Evolutionary conservation across 1,140 invertebrate genomes (phyloP).

Genomic region (Lerema accius): DNA sequence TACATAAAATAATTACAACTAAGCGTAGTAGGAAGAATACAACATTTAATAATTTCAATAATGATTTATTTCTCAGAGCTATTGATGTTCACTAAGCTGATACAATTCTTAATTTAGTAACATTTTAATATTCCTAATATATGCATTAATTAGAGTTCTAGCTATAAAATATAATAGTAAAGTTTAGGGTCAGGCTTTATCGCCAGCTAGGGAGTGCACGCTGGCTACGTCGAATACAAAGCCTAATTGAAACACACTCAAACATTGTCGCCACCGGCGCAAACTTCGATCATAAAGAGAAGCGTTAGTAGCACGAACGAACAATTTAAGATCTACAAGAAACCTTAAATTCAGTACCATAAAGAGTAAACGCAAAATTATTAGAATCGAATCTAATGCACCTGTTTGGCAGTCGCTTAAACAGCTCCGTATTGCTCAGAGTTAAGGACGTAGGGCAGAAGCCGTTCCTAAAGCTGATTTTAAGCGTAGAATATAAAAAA

Average conservation of each 20-base stretch:
- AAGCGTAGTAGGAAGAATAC: slow-evolving; percentile 55
- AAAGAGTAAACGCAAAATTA: slow-evolving; percentile 26
- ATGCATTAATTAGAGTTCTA: slow-evolving; percentile 80
- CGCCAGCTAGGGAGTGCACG: slow-evolving; percentile 50
- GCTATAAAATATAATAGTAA: slow-evolving; percentile 79
- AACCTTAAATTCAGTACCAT: slow-evolving; percentile 33
- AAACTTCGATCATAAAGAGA: slow-evolving; percentile 23
- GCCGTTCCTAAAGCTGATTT: slow-evolving; percentile 25
- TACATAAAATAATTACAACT: slow-evolving; percentile 8
- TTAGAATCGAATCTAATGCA: slow-evolving; percentile 33
- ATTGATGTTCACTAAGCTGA: slow-evolving; percentile 82
- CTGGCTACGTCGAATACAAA: slow-evolving; percentile 40
- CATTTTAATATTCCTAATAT: slow-evolving; percentile 80
- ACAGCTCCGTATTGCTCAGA: slow-evolving; percentile 4
- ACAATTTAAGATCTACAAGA: slow-evolving; percentile 29
- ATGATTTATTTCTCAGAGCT: slow-evolving; percentile 80
- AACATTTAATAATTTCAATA: slow-evolving; percentile 81
- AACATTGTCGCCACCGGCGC: slow-evolving; percentile 1
- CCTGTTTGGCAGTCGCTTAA: slow-evolving; percentile 32
- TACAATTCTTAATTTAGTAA: slow-evolving; percentile 81
- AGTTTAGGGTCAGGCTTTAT: slow-evolving; percentile 60
- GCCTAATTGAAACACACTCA: slow-evolving; percentile 37
- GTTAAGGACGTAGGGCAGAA: slow-evolving; percentile 4
- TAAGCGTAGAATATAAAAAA: slow-evolving; percentile 34
- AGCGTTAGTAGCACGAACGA: slow-evolving; percentile 19